phyloP scores from a whole-genome alignment of 2,797 vertebrate species.

The Acrossocheilus wenchowensis region DNA sequence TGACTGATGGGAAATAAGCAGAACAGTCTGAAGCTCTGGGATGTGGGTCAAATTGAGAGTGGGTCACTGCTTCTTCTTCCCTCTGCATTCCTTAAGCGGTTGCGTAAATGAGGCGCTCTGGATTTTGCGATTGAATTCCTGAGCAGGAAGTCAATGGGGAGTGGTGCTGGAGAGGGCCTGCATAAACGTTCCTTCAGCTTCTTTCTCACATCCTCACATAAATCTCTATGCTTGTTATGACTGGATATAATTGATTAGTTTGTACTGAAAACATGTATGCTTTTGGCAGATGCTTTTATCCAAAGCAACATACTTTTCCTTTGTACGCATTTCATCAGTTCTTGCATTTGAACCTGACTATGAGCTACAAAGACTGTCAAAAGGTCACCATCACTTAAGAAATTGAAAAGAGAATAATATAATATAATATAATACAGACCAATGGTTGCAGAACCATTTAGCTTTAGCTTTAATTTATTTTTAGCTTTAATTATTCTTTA shows the following conservation, averaged over 20 bases:
- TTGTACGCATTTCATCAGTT: neutral
- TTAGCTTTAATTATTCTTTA: neutral
- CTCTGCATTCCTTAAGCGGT: slow-evolving; percentile 74
- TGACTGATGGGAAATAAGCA: slow-evolving; percentile 75
- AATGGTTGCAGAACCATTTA: neutral
- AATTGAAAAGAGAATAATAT: neutral
- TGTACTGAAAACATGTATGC: neutral
- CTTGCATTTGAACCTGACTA: neutral
- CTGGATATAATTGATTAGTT: neutral
- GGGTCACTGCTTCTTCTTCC: slow-evolving; percentile 63
- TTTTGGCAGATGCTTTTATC: neutral
- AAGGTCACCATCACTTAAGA: neutral
- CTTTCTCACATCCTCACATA: slow-evolving; percentile 35
- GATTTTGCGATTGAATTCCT: slow-evolving; percentile 66
- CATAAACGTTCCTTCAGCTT: slow-evolving; percentile 38
- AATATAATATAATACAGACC: neutral
- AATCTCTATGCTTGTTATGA: slow-evolving; percentile 6
- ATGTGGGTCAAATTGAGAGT: slow-evolving; percentile 79
- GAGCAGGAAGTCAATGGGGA: slow-evolving; percentile 48
- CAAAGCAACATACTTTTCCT: neutral
- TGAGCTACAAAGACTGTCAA: neutral
- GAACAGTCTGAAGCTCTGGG: slow-evolving; percentile 71
- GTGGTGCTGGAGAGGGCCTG: slow-evolving; percentile 9
- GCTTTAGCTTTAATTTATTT: neutral
- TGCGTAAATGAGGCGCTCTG: slow-evolving; percentile 73